Conservation (phyloP, 2,888 invertebrate species). For the Liodrosophila aerea region DNA sequence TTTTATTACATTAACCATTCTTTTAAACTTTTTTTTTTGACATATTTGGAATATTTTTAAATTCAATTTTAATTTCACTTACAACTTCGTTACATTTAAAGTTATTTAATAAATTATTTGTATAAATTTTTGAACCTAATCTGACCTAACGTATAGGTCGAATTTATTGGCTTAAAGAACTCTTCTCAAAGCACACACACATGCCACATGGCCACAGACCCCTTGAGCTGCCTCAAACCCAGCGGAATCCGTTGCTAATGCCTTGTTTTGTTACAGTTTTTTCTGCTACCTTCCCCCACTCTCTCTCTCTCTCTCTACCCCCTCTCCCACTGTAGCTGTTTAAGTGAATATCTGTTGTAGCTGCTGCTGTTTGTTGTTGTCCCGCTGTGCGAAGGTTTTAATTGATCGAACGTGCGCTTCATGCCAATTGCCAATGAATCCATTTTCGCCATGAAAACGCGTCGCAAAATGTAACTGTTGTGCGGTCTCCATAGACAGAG, state of each 20-base stretch:
- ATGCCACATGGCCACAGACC: slow-evolving; percentile 18
- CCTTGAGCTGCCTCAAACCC: slow-evolving; percentile 35
- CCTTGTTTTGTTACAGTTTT: slow-evolving; percentile 25
- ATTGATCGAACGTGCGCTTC: slow-evolving; percentile 74
- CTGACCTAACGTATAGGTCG: too few species aligned
- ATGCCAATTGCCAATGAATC: slow-evolving; percentile 59
- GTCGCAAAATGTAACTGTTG: neutral
- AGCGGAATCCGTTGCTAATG: slow-evolving; percentile 43
- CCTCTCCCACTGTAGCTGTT: neutral
- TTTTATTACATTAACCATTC: too few species aligned
- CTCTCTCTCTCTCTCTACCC: neutral
- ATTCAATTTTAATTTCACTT: too few species aligned
- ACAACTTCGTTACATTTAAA: too few species aligned
- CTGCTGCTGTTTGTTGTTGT: slow-evolving; percentile 13
- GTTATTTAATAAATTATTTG: too few species aligned
- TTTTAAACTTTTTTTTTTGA: too few species aligned
- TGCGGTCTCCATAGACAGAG: neutral
- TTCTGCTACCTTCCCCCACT: slow-evolving; percentile 3
- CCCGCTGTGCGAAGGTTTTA: slow-evolving; percentile 67
- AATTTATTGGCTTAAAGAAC: too few species aligned
- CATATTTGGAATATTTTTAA: too few species aligned
- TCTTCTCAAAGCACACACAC: too few species aligned
- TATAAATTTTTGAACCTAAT: too few species aligned
- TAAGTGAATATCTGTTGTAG: slow-evolving; percentile 17
- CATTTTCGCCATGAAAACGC: slow-evolving; percentile 48